A percentile compares a stretch with the other conserved stretches of the same genome.
Conservation (phyloP, 2,797 vertebrate species). For the Lateolabrax maculatus region DNA sequence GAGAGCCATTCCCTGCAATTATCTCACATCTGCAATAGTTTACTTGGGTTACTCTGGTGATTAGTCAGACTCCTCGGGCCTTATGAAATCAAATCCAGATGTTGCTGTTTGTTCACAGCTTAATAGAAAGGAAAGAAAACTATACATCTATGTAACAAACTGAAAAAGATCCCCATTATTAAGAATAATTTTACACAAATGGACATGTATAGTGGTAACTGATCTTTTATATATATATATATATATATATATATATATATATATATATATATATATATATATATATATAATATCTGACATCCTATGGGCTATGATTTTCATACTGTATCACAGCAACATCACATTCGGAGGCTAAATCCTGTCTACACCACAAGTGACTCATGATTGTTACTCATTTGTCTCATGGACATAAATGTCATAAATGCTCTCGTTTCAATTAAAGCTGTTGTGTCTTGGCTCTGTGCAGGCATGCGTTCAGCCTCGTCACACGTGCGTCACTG, state of each 20-base stretch:
- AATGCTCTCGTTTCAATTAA: constrained; percentile 39
- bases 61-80: constrained; percentile 80
- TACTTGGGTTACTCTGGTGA: constrained; percentile 82
- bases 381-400: constrained; percentile 47
- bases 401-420: constrained; percentile 47
- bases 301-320: neutral
- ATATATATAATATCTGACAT: neutral
- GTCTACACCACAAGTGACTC: constrained; percentile 26
- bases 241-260: neutral
- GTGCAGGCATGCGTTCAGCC: constrained; percentile 8
- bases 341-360: constrained; percentile 13
- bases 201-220: neutral
- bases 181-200: constrained; percentile 5
- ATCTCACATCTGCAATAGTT: constrained; percentile 85
- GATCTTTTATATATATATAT: neutral
- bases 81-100: constrained; percentile 80
- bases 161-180: neutral
- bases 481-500: constrained; percentile 36
- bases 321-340: constrained; percentile 22
- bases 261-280: neutral
- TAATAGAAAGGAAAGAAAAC: constrained; percentile 33
- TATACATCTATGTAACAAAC: neutral
- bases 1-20: constrained; percentile 72
- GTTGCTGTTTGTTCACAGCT: constrained; percentile 71
- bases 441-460: constrained; percentile 34